Conservation (phyloP, 2,888 invertebrate genomes). For the Baronia brevicornis region DNA sequence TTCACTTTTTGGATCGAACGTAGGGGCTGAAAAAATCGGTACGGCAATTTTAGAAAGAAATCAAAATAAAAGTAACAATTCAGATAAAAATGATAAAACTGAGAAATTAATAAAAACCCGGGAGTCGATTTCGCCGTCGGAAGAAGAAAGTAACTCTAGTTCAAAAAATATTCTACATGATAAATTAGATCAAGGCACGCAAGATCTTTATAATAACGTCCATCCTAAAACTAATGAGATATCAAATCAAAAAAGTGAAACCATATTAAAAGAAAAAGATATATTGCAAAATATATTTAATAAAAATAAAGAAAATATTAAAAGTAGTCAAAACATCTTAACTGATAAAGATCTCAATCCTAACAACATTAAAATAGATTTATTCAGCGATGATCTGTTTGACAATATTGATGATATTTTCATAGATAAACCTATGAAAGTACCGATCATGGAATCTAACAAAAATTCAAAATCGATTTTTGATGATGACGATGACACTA, state of each 20-base stretch:
- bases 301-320: conserved; percentile 19
- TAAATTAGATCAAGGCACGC: too few species aligned
- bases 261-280: conserved; percentile 8
- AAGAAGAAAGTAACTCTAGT: too few species aligned
- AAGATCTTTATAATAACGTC: too few species aligned
- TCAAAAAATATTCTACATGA: too few species aligned
- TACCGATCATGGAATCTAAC: conserved; percentile 26
- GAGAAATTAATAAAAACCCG: conserved; percentile 2
- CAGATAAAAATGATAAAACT: conserved; percentile 38
- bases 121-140: too few species aligned
- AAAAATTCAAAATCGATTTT: conserved; percentile 43
- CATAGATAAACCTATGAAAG: conserved; percentile 38
- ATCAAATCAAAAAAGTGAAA: neutral
- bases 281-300: conserved; percentile 14
- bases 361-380: conserved; percentile 36
- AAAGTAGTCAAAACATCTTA: conserved; percentile 19
- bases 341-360: conserved; percentile 4
- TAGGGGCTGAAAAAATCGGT: conserved; percentile 54
- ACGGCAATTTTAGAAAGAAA: conserved; percentile 56
- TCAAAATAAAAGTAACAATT: conserved; percentile 39
- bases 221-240: neutral
- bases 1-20: conserved; percentile 69
- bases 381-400: conserved; percentile 58
- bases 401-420: conserved; percentile 68
- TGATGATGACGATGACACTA: conserved; percentile 50